Base-by-base conservation (phyloP, 1,140 invertebrate species). In the Drosophila pachea region DNA sequence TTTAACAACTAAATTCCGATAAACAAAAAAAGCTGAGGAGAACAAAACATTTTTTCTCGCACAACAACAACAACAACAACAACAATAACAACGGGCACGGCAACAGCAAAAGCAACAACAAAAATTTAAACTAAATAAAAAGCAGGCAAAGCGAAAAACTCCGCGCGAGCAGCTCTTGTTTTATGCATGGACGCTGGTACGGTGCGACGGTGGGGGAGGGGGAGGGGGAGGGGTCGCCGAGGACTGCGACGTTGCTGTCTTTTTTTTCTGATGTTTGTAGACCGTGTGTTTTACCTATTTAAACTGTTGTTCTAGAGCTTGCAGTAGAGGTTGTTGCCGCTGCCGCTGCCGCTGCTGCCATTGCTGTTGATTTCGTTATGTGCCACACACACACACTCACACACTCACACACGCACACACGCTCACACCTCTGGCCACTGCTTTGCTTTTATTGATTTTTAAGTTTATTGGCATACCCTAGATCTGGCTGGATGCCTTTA, bases 1-100 rank as follows among this genome's bases (percentile, higher is more conserved):
- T 59, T 58, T 61, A 59, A 59, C 70, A 64, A 64, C 77, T 79
- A 79, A 79, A 82, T 69, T 73, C 77, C 77, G 82, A 82, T 79
- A 76, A 73, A 76, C 72, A 54, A 62, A 49, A 35, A 22, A 22
- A 72, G 22, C 22, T 3, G 22, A 22, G 22, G 76, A 76, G 78
- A 67, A 60, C 54, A 40, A 71, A 55, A 74, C 43, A 52, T 61
- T 60, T 61, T 60, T 60, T 61, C 31, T 22, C 22, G 22, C 22
- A 22, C 22, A 22, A 22, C 22, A 22, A 22, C 22, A 68, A 68
- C 5, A 49, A 49, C n/a, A n/a, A n/a, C n/a, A n/a, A n/a, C n/a
- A n/a, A n/a, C n/a, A n/a, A n/a, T n/a, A n/a, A n/a, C n/a, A n/a
- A n/a, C n/a, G n/a, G n/a, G n/a, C n/a, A n/a, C n/a, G n/a, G 53